Base-by-base conservation (phyloP, 2,113 vertebrate species). In the Origma solitaria region DNA sequence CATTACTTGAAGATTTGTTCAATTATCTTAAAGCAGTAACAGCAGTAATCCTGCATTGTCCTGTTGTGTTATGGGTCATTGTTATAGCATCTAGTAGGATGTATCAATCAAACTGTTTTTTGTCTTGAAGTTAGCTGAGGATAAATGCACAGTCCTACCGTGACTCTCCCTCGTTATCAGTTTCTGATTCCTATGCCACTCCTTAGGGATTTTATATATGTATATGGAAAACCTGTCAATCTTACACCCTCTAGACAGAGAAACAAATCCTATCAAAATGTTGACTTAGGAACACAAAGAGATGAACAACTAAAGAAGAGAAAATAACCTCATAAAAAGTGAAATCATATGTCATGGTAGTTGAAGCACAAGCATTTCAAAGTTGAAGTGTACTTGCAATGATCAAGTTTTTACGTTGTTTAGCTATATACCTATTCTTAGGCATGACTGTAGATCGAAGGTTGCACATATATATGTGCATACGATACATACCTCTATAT, bases 1-100 rank as follows among this genome's bases (percentile, higher is more conserved):
- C 90, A n/a, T 75, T 86, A 69, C 51, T 80, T 96, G 38, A 92
- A 95, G 24, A 4, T 19, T 58, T 93, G 56, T 93, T 90, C 82
- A 96, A 95, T 91, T 82, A 70, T 88, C 51, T 92, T 93, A 87
- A 93, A 96, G 13, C 30, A 92, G 35, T 86, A 89, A 91, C 68
- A 92, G 42, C 49, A 83, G 35, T 75, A 93, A 96, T 90, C 53
- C 57, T 92, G 70, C 19, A 83, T 37, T 24, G 3, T 35, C 13
- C 58, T 62, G 17, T 73, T 40, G 82, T 56, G 28, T 85, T 90
- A 73, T 54, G 66, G 61, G 45, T 90, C 54, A 90, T 30, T 94
- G n/a, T 96, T 92, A 45, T 79, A 86, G n/a, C 70, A 86, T 84
- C 21, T 35, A 94, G 35, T 58, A 89, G 17, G 40, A 89, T 13